Evolutionary conservation across 2,888 invertebrate genomes (phyloP), one percentile per base, ranked within the genome.

Genomic region (Cephalotes varians): DNA sequence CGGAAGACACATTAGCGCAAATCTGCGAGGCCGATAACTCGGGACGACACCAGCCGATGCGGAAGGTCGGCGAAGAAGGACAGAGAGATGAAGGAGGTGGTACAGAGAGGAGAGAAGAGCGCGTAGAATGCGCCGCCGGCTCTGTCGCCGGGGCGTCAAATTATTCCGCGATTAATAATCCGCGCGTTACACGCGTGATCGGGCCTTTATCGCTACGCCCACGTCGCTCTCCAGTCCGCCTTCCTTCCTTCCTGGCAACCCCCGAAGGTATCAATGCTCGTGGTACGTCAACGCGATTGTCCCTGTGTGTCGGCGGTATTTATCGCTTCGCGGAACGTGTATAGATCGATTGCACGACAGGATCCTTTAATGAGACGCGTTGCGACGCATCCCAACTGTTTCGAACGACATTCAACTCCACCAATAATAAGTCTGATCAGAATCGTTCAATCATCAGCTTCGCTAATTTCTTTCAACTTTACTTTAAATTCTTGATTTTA

Each of bases 91-190:
- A 73, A 79, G 69, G 82, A 83, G 86, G 76, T 54, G 83, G 67
- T 47, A 56, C 54, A 7, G 64, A 12, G 73, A 31, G 65, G 7
- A 62, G 28, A 47, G 65, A 44, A 60, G 37, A 34, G 47, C 56
- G 44, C 81, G 69, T 18, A 82, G 81, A 85, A 84, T 64, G 86
- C 83, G 85, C 85, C 81, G 77, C 82, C 73, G 84, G 73, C 88
- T 85, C 85, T 87, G 87, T 89, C 89, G 89, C 54, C 89, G 88
- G 87, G 88, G 90, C 91, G 91, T 91, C 91, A 92, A 93, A 93
- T 94, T 94, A 93, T 94, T 92, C 93, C 85, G 89, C 93, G 94
- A 94, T 93, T 93, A 93, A 94, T 94, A 93, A 94, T 94, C 93
- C 91, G 90, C 92, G 90, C 91, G 92, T 93, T 93, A 93, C 93